These are phyloP conservation scores for Pipistrellus kuhlii DNA, from an alignment of 2,797 vertebrate species.

Conservation along the genomic window DNA sequence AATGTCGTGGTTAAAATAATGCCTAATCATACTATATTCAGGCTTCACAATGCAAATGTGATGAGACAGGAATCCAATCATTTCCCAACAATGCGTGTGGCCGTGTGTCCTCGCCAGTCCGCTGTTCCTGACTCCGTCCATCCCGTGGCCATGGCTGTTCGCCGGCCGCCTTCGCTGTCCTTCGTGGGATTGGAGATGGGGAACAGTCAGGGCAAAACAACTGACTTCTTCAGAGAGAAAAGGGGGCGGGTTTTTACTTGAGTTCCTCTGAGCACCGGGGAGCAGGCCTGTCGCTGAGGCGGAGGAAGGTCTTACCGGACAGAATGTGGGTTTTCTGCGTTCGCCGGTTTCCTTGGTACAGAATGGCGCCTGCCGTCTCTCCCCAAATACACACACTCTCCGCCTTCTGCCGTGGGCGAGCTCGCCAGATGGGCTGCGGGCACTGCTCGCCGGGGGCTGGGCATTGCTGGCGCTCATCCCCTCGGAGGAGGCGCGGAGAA, in stretches of 20 bases:
- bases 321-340: slow-evolving; percentile 77
- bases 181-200: slow-evolving; percentile 72
- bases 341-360: slow-evolving; percentile 74
- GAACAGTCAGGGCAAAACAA: slow-evolving; percentile 73
- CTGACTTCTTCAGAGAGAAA: slow-evolving; percentile 59
- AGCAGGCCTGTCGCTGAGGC: slow-evolving; percentile 72
- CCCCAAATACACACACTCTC: slow-evolving; percentile 76
- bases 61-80: slow-evolving; percentile 89
- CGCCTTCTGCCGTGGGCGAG: slow-evolving; percentile 78
- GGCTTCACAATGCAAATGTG: slow-evolving; percentile 90
- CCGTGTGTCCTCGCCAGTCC: slow-evolving; percentile 86
- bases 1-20: slow-evolving; percentile 91
- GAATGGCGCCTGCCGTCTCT: slow-evolving; percentile 75
- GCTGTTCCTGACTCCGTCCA: slow-evolving; percentile 85
- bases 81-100: slow-evolving; percentile 83
- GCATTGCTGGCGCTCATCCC: slow-evolving; percentile 83
- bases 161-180: slow-evolving; percentile 73
- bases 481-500: slow-evolving; percentile 68
- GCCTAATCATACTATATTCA: slow-evolving; percentile 91
- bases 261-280: slow-evolving; percentile 66
- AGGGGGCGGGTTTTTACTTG: slow-evolving; percentile 65
- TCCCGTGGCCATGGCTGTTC: slow-evolving; percentile 81
- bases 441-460: slow-evolving; percentile 81
- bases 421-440: slow-evolving; percentile 85
- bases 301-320: slow-evolving; percentile 79